phyloP scores from a whole-genome alignment of 2,113 vertebrate genomes.

The Scomber japonicus region DNA sequence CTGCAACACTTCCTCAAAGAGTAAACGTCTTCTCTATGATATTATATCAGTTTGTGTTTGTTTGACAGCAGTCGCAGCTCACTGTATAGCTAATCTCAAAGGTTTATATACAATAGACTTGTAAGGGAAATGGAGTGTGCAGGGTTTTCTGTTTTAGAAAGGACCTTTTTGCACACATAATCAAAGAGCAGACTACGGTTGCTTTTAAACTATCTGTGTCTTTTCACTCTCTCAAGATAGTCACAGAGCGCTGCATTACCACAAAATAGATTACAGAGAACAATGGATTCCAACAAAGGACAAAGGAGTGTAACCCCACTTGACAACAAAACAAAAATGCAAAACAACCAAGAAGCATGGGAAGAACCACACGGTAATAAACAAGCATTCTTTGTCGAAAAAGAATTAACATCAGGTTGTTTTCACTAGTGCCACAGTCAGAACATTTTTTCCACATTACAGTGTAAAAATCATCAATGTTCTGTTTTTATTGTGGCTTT shows the following conservation, averaged over 20 bases:
- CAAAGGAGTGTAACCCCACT: slow-evolving; percentile 31
- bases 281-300: slow-evolving; percentile 59
- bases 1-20: slow-evolving; percentile 55
- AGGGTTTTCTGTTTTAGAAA: slow-evolving; percentile 24
- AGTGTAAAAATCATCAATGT: slow-evolving; percentile 38
- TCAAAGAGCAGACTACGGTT: slow-evolving; percentile 9
- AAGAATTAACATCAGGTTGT: slow-evolving; percentile 45
- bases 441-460: slow-evolving; percentile 30
- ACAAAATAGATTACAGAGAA: slow-evolving; percentile 47
- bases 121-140: slow-evolving; percentile 29
- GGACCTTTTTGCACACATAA: slow-evolving; percentile 29
- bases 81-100: slow-evolving; percentile 36
- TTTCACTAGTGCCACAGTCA: slow-evolving; percentile 25
- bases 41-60: slow-evolving; percentile 58
- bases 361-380: slow-evolving; percentile 54
- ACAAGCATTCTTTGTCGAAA: slow-evolving; percentile 20
- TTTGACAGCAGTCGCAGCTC: slow-evolving; percentile 63
- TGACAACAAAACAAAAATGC: slow-evolving; percentile 45
- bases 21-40: slow-evolving; percentile 47
- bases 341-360: slow-evolving; percentile 43
- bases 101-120: slow-evolving; percentile 55
- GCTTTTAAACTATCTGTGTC: slow-evolving; percentile 21
- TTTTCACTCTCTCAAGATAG: slow-evolving; percentile 27
- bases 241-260: slow-evolving; percentile 32
- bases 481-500: slow-evolving; percentile 45